Evolutionary conservation across 2,797 vertebrate species (phyloP).

Genomic region (Oreochromis mossambicus): DNA sequence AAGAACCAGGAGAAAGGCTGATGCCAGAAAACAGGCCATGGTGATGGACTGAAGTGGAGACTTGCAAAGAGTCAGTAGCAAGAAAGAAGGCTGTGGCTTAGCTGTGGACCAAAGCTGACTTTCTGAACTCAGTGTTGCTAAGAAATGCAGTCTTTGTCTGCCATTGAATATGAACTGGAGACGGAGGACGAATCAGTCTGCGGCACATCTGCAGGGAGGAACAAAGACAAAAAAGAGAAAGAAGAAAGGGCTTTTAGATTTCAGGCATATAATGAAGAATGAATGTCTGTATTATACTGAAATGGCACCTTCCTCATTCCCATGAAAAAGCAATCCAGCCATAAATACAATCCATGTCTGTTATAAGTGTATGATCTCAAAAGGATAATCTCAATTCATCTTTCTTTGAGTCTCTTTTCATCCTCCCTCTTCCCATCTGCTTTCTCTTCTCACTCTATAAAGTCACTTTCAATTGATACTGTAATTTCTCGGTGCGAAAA

Average conservation of each 20-base stretch:
- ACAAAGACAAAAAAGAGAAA: conserved; percentile 57
- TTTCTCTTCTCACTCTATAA: conserved; percentile 52
- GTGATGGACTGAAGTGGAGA: conserved; percentile 17
- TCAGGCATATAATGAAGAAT: conserved; percentile 43
- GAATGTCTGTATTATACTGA: conserved; percentile 46
- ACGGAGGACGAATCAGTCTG: conserved; percentile 62
- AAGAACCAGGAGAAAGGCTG: conserved; percentile 82
- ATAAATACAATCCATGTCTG: conserved; percentile 57
- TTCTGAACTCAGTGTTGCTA: conserved; percentile 33
- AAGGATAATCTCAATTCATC: conserved; percentile 61
- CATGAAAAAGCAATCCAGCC: conserved; percentile 51
- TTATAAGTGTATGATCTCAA: conserved; percentile 59
- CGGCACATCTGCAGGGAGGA: conserved; percentile 72
- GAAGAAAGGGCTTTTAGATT: conserved; percentile 55
- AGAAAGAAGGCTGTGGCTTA: conserved; percentile 28
- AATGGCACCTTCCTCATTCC: conserved; percentile 43
- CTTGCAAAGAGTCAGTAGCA: not conserved
- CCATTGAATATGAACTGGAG: conserved; percentile 53
- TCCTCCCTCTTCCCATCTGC: conserved; percentile 22
- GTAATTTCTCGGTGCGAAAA: conserved; percentile 56
- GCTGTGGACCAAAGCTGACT: conserved; percentile 24
- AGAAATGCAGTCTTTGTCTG: conserved; percentile 55
- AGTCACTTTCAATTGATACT: conserved; percentile 58
- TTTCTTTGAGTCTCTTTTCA: conserved; percentile 46
- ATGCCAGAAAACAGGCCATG: conserved; percentile 84